A percentile compares a stretch with the other conserved stretches of the same genome.
Evolutionary conservation across 2,888 invertebrate species (phyloP).

Genomic region (Germaria angustata): DNA sequence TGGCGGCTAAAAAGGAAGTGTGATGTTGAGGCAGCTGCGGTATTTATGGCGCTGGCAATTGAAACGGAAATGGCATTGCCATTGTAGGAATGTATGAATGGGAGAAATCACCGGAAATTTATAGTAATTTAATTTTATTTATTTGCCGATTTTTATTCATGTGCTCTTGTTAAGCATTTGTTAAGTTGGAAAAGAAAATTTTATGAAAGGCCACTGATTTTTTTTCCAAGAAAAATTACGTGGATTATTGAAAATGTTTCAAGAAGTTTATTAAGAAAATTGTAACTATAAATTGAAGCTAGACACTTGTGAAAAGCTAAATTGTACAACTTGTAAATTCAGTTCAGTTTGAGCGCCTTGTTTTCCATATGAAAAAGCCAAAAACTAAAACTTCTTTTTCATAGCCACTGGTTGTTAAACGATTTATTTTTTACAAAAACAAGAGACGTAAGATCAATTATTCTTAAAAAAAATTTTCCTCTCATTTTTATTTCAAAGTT

Average conservation of each 20-base stretch:
- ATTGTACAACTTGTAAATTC: background rate
- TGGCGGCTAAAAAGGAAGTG: background rate
- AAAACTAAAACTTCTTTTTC: background rate
- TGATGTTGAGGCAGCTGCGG: constrained; percentile 13
- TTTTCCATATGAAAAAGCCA: background rate
- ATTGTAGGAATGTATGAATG: constrained; percentile 41
- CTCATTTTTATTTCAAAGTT: no score
- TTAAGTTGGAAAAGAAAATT: background rate
- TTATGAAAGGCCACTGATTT: background rate
- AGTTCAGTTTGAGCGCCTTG: background rate
- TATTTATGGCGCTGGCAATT: constrained; percentile 13
- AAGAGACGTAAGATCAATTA: no score
- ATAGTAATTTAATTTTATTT: constrained; percentile 61
- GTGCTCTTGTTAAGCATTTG: background rate
- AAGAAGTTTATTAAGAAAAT: background rate
- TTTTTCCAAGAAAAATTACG: background rate
- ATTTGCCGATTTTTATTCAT: constrained; percentile 4
- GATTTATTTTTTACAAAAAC: no score
- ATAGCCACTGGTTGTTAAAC: no score
- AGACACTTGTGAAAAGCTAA: background rate
- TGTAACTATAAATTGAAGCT: background rate
- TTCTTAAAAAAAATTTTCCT: no score
- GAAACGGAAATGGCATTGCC: constrained; percentile 56
- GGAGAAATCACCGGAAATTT: constrained; percentile 55
- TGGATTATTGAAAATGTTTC: background rate